phyloP scores from a whole-genome alignment of 30 jellyfish, hydroid and myxozoan species.

The Calvadosia cruxmelitensis region DNA sequence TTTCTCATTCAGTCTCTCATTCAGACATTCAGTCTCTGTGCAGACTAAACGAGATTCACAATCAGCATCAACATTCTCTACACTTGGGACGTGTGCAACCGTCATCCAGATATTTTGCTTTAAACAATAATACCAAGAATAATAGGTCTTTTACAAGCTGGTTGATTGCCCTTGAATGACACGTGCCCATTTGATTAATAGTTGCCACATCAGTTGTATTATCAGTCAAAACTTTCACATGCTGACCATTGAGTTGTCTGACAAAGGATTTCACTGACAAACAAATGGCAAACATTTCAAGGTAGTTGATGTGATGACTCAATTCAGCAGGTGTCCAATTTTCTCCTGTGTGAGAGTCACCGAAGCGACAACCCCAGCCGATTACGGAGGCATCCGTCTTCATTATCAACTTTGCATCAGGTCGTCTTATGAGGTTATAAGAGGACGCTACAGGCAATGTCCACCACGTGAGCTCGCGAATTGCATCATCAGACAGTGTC shows the following conservation, averaged over 20 bases:
- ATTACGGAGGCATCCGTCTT: slow-evolving; percentile 20
- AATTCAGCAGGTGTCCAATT: slow-evolving; percentile 23
- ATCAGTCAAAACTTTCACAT: slow-evolving; percentile 35
- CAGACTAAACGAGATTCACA: slow-evolving; percentile 14
- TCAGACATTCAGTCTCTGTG: slow-evolving; percentile 32
- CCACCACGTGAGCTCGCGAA: slow-evolving; percentile 20
- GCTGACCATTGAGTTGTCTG: slow-evolving; percentile 6
- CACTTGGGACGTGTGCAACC: slow-evolving; percentile 37
- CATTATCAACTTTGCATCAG: not conserved
- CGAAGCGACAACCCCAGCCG: slow-evolving; percentile 17
- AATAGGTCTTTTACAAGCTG: not conserved
- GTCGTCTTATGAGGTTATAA: slow-evolving; percentile 1
- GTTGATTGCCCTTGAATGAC: slow-evolving; percentile 4
- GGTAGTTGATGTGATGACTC: slow-evolving; percentile 13
- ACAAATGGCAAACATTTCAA: slow-evolving; percentile 19
- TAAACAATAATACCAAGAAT: slow-evolving; percentile 21
- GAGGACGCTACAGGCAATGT: slow-evolving; percentile 6
- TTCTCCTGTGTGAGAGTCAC: slow-evolving; percentile 10
- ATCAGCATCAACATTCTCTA: slow-evolving; percentile 20
- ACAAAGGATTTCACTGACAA: slow-evolving; percentile 9
- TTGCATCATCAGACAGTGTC: slow-evolving; percentile 11
- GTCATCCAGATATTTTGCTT: slow-evolving; percentile 28
- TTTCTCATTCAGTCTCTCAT: slow-evolving; percentile 15
- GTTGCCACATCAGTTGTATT: slow-evolving; percentile 44
- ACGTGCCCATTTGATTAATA: slow-evolving; percentile 36